Evolutionary conservation across 1,140 invertebrate genomes (phyloP).

Genomic region (Vanessa tameamea): DNA sequence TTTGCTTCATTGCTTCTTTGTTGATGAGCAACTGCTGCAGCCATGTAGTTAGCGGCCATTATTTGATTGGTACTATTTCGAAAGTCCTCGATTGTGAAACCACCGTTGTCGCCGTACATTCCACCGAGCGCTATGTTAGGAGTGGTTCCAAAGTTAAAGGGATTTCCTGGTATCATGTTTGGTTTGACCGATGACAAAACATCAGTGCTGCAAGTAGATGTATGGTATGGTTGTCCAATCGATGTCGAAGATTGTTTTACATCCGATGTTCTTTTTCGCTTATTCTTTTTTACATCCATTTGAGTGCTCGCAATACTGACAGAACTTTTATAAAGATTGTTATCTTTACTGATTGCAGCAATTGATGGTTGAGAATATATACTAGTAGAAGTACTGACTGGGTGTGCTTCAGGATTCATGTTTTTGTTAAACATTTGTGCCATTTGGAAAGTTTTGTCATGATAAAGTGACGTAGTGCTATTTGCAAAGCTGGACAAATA

Average conservation of each 20-base stretch:
- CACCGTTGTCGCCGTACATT: constrained; percentile 82
- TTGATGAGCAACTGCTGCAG: constrained; percentile 78
- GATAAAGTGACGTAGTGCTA: constrained; percentile 65
- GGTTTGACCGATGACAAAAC: constrained; percentile 74
- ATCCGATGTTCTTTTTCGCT: constrained; percentile 66
- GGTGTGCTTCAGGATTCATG: constrained; percentile 64
- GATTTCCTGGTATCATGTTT: constrained; percentile 84
- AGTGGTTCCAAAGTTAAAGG: constrained; percentile 85
- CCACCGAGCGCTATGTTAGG: constrained; percentile 79
- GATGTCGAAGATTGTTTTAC: constrained; percentile 81
- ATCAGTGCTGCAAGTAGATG: constrained; percentile 51
- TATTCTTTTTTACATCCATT: constrained; percentile 57
- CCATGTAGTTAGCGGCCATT: constrained; percentile 82
- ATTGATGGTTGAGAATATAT: constrained; percentile 61
- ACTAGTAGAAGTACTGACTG: constrained; percentile 50
- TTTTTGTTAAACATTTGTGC: constrained; percentile 80
- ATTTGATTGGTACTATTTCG: constrained; percentile 80
- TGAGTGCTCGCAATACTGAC: constrained; percentile 43
- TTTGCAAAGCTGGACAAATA: constrained; percentile 70
- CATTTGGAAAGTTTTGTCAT: constrained; percentile 78
- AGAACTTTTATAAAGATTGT: constrained; percentile 57
- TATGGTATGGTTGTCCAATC: constrained; percentile 73
- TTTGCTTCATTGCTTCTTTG: constrained; percentile 65
- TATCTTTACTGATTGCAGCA: constrained; percentile 61
- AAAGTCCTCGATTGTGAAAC: constrained; percentile 84